Base-by-base conservation (phyloP, 2,797 vertebrate species). In the Ctenopoma kingsleyae region DNA sequence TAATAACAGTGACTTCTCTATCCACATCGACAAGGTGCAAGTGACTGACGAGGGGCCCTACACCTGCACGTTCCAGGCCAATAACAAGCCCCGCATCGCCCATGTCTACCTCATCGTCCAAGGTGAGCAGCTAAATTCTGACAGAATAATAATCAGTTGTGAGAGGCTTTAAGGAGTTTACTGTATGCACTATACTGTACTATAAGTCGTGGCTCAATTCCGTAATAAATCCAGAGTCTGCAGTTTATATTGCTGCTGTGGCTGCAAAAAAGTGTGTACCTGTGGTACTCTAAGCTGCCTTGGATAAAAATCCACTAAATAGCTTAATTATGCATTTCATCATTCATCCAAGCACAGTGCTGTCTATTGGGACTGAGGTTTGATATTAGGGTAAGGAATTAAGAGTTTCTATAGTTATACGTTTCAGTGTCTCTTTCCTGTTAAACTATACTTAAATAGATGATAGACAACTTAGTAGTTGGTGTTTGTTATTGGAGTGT, bases 21-120 rank as follows among this genome's bases (percentile, higher is more conserved):
- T 98, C 86, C 89, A 95, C 85, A 96, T 98, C 46, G 93, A 95
- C 16, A 90, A 92, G 12, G 96, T 98, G 77, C 94, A 95, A 32
- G 91, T 97, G 7, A 85, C 93, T 0, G 97, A 98, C 0, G 97
- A 98, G 83, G 96, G 97, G 22, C 94, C 95, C 13, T 98, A 98
- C 86, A 97, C 95, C 16, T 98, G 97, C 92, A 97, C 95, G 77
- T 97, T 96, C 91, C 96, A 98, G 93, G 96, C 96, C 49, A 94
- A 94, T 49, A 96, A 95, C 91, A 94, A 95, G 90, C 96, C 96
- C 0, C 95, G 95, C 66, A 96, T 96, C 41, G 89, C 95, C 51
- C 94, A 95, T 58, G 95, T 97, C 92, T 97, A 96, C 94, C 96
- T 98, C 94, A 97, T 97, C 6, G 96, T 98, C 44, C 96, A 98